These are phyloP conservation scores for Nasua narica DNA, from an alignment of 2,797 vertebrate genomes.

Conservation along the genomic window DNA sequence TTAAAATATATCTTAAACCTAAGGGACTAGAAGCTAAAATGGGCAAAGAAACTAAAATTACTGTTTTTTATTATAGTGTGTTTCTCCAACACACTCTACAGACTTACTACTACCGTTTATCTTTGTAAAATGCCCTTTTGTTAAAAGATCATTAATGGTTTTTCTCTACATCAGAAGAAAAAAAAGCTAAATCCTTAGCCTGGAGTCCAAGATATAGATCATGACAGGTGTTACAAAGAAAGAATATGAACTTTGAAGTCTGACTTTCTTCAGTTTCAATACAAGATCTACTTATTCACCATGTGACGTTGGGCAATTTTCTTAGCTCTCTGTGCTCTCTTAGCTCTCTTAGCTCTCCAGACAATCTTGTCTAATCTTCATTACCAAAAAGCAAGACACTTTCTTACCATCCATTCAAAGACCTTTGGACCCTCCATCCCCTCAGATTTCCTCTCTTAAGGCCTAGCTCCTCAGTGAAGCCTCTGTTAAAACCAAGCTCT, in stretches of 20 bases:
- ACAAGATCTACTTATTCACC: neutral
- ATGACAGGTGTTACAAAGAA: neutral
- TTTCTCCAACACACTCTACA: neutral
- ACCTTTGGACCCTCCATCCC: neutral
- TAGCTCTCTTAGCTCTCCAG: too few species aligned
- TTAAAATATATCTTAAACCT: neutral
- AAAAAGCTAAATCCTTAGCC: neutral
- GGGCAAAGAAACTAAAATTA: neutral
- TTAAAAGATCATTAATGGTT: neutral
- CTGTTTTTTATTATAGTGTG: neutral
- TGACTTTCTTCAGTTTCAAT: neutral
- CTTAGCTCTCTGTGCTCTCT: constrained; percentile 1
- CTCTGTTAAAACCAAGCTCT: too few species aligned
- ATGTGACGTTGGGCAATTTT: rapidly evolving
- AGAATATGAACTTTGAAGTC: neutral
- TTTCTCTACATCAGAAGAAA: neutral
- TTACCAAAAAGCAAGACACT: neutral
- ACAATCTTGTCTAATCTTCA: neutral
- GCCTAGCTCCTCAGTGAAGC: neutral
- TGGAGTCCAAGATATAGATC: neutral
- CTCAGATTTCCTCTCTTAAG: neutral
- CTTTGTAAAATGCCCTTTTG: neutral
- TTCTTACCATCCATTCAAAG: neutral
- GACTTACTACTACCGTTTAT: neutral
- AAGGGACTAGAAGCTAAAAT: neutral